Base-by-base conservation (phyloP, 2,888 invertebrate species). In the Folsomia manolachei region DNA sequence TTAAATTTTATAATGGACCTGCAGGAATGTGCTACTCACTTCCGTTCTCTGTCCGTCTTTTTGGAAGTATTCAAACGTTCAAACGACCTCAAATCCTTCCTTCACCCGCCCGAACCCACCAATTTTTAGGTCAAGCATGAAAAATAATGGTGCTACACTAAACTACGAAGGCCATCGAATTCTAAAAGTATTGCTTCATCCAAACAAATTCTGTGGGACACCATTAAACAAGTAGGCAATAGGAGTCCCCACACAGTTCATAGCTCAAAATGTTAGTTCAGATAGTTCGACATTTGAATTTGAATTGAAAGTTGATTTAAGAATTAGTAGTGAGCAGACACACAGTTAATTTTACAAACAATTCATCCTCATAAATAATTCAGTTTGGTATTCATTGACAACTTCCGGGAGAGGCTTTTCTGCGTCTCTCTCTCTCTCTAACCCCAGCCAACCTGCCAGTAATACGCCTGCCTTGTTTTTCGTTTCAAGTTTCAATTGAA, bases 351-450 rank as follows among this genome's bases (percentile, higher is more conserved):
- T 39, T 39, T 39, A 39, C 39, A 39, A 9, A 9, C 39, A 39
- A 39, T 39, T 39, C 39, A 39, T 39, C 39, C 39, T 39, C 39
- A 39, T 39, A 39, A 39, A 39, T 39, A 39, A 39, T 39, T 39
- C 39, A 39, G 39, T 39, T 39, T 39, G 39, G 39, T 39, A 39
- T 39, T 39, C 39, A 78, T 78, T 75, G 72, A 71, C 70, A 70
- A 74, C 77, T 78, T 78, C 77, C 77, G 75, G 75, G 75, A n/a
- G n/a, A 75, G 69, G 68, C 70, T 71, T 69, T n/a, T n/a, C n/a
- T n/a, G n/a, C n/a, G n/a, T n/a, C n/a, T n/a, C n/a, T n/a, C n/a
- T n/a, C n/a, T n/a, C n/a, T n/a, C n/a, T n/a, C n/a, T n/a, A n/a
- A n/a, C n/a, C n/a, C n/a, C n/a, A n/a, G n/a, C n/a, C n/a, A n/a